Percentiles rank a stretch among this genome's conserved stretches.
Conservation (phyloP, 1,140 invertebrate species). For the Glossosoma conforme region DNA sequence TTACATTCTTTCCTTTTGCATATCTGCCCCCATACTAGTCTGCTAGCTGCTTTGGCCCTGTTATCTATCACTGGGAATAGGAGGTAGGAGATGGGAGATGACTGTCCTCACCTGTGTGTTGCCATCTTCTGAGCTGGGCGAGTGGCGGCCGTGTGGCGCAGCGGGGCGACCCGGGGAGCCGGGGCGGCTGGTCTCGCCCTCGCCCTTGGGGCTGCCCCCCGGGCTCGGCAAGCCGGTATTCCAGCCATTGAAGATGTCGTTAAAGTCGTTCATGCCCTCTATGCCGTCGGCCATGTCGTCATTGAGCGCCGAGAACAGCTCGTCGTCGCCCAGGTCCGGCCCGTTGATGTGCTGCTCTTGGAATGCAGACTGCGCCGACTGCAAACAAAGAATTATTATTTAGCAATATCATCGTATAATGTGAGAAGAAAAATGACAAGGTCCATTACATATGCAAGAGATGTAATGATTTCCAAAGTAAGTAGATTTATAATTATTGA, state of each 20-base stretch:
- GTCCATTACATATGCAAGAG: too few relatives aligned
- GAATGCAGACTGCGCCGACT: slow-evolving; percentile 84
- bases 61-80: too few relatives aligned
- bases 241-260: slow-evolving; percentile 64
- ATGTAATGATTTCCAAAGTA: too few relatives aligned
- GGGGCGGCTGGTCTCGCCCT: slow-evolving; percentile 32
- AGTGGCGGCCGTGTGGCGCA: slow-evolving; percentile 51
- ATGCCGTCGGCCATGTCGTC: slow-evolving; percentile 71
- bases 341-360: slow-evolving; percentile 74
- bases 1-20: too few relatives aligned
- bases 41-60: too few relatives aligned
- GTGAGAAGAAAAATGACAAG: too few relatives aligned
- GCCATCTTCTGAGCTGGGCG: slow-evolving; percentile 48
- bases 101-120: slow-evolving; percentile 56
- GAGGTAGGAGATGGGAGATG: too few relatives aligned
- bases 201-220: slow-evolving; percentile 50
- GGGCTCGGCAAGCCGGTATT: slow-evolving; percentile 40
- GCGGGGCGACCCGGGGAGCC: slow-evolving; percentile 35
- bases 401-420: too few relatives aligned
- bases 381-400: slow-evolving; percentile 36
- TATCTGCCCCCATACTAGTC: too few relatives aligned
- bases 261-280: slow-evolving; percentile 66
- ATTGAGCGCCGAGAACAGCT: slow-evolving; percentile 64
- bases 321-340: slow-evolving; percentile 70
- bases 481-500: too few relatives aligned